Conservation (phyloP, 1,140 invertebrate genomes). For the Hirudo medicinalis region DNA sequence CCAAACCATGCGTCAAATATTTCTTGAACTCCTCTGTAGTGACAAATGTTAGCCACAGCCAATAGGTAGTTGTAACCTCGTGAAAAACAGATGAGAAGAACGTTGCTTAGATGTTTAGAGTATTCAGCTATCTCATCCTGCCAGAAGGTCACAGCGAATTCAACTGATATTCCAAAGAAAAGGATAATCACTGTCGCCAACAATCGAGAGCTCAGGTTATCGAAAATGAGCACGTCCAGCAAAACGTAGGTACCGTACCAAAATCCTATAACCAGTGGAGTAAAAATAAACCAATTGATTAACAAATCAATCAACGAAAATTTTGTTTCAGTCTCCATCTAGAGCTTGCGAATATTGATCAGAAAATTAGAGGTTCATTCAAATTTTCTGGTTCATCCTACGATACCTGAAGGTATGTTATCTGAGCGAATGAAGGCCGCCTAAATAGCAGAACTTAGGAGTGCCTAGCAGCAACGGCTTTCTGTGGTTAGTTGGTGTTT, state of each 20-base stretch:
- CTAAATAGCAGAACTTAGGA: no score
- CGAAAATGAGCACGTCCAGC: constrained; percentile 12
- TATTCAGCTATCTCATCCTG: constrained; percentile 10
- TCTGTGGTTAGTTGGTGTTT: no score
- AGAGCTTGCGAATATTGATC: background rate
- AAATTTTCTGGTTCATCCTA: no score
- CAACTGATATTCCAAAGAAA: constrained; percentile 10
- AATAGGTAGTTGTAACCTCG: constrained; percentile 17
- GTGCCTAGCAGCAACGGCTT: no score
- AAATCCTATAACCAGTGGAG: constrained; percentile 20
- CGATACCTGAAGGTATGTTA: no score
- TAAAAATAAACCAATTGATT: constrained; percentile 20
- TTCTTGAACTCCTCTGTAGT: constrained; percentile 19
- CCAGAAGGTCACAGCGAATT: constrained; percentile 16
- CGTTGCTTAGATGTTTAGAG: background rate
- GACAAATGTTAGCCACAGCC: constrained; percentile 20
- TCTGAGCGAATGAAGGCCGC: no score
- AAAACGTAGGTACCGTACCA: constrained; percentile 12
- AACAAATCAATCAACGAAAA: constrained; percentile 13
- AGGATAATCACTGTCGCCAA: constrained; percentile 12
- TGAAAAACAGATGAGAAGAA: background rate
- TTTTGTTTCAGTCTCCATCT: constrained; percentile 11
- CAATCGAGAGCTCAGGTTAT: background rate
- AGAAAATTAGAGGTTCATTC: no score
- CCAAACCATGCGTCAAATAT: constrained; percentile 13